These are phyloP conservation scores for Tachystola acroxantha DNA, from an alignment of 2,888 invertebrate species.

Conservation along the genomic window DNA sequence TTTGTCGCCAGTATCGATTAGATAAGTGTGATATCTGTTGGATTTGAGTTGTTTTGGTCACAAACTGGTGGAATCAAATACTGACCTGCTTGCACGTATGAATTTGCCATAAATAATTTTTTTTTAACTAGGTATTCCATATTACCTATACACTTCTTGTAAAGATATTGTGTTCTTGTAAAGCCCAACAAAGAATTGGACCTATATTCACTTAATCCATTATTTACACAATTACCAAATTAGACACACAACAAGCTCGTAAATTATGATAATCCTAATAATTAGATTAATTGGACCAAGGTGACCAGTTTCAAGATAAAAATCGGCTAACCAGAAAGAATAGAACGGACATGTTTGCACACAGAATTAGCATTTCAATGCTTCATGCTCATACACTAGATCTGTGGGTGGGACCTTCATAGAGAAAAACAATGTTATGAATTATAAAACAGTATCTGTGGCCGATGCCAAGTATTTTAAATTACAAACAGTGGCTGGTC, in stretches of 20 bases:
- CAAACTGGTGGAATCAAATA: too few species aligned
- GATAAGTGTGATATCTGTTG: too few species aligned
- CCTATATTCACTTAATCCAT: too few species aligned
- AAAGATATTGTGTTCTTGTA: too few species aligned
- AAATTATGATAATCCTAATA: background rate
- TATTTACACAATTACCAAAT: too few species aligned
- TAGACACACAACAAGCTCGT: too few species aligned
- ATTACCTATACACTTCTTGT: too few species aligned
- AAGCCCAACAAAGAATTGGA: too few species aligned
- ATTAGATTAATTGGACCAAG: background rate
- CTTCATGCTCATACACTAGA: background rate
- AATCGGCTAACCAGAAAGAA: background rate
- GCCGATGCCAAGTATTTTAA: conserved; percentile 6
- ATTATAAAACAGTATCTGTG: conserved; percentile 1
- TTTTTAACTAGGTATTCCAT: too few species aligned
- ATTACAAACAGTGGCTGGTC: conserved; percentile 1
- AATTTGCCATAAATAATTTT: too few species aligned
- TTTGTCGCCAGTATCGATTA: conserved; percentile 16
- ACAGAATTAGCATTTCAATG: conserved; percentile 2
- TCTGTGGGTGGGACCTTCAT: conserved; percentile 3
- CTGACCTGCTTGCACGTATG: too few species aligned
- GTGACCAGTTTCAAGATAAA: background rate
- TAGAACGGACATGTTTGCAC: background rate
- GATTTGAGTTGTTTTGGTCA: too few species aligned
- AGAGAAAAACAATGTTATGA: conserved; percentile 2